Conservation (phyloP, 2,113 vertebrate species). For the Antechinus stuartii region DNA sequence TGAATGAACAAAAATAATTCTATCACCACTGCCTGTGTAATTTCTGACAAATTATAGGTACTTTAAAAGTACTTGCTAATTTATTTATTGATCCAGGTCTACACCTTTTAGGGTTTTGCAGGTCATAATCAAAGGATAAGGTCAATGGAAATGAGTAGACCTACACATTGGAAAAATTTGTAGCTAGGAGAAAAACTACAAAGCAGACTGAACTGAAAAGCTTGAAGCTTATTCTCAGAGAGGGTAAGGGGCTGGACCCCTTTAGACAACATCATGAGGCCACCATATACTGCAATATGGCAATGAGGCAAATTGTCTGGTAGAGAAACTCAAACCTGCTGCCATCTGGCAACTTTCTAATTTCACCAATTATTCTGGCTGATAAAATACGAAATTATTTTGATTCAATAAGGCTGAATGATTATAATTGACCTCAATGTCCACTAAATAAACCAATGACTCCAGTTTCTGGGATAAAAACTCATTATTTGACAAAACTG, state of each 20-base stretch:
- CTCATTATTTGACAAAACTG: too few relatives aligned
- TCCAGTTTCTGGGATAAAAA: too few relatives aligned
- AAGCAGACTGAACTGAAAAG: neutral
- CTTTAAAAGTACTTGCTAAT: neutral
- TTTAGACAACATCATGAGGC: neutral
- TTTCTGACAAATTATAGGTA: neutral
- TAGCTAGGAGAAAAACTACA: neutral
- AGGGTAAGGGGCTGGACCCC: neutral
- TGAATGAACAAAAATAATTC: too few relatives aligned
- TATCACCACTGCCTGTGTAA: neutral
- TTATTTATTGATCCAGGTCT: neutral
- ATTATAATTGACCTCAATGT: neutral
- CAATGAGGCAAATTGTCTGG: neutral
- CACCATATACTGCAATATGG: neutral
- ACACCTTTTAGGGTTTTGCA: neutral
- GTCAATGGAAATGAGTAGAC: neutral
- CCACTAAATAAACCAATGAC: neutral
- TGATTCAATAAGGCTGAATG: neutral
- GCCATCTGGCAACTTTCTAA: neutral
- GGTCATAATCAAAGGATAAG: neutral
- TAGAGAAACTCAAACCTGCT: neutral
- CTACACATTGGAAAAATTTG: neutral
- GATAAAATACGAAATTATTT: neutral
- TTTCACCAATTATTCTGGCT: neutral
- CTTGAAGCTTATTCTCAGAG: neutral